phyloP scores from a whole-genome alignment of 1,140 invertebrate genomes.

The Microplitis demolitor region DNA sequence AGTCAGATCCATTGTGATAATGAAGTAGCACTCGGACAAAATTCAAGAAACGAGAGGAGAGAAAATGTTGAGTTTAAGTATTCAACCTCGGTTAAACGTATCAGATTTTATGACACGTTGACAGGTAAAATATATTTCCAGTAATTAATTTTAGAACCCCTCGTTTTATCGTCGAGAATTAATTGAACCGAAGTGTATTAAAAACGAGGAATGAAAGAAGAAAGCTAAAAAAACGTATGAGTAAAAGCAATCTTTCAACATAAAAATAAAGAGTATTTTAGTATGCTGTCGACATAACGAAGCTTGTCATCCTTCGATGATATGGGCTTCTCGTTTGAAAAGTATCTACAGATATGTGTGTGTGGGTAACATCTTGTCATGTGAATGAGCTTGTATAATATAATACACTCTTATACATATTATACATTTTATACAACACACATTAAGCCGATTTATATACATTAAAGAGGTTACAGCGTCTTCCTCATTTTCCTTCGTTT shows the following conservation, averaged over 20 bases:
- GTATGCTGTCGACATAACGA: constrained; percentile 43
- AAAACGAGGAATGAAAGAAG: constrained; percentile 11
- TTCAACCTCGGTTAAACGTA: not conserved
- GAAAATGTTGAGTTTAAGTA: not conserved
- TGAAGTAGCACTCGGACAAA: not conserved
- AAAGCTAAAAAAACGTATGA: constrained; percentile 33
- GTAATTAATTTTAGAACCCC: constrained; percentile 4
- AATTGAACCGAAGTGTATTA: too few species aligned
- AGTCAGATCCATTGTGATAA: not conserved
- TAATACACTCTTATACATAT: too few species aligned
- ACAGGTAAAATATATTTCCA: constrained; percentile 4
- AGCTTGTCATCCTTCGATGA: constrained; percentile 26
- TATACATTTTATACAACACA: not conserved
- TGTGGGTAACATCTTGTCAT: not conserved
- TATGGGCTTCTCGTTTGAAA: too few species aligned
- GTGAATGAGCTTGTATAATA: not conserved
- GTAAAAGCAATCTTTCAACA: constrained; percentile 17
- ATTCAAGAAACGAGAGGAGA: constrained; percentile 1
- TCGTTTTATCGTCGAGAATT: not conserved
- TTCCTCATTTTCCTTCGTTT: constrained; percentile 10
- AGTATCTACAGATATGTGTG: too few species aligned
- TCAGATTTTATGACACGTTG: constrained; percentile 5
- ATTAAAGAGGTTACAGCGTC: constrained; percentile 9
- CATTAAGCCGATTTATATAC: constrained; percentile 9
- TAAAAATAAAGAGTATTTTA: constrained; percentile 17